Evolutionary conservation across 1,140 invertebrate genomes (phyloP).

Genomic region (Dendrolimus punctatus): DNA sequence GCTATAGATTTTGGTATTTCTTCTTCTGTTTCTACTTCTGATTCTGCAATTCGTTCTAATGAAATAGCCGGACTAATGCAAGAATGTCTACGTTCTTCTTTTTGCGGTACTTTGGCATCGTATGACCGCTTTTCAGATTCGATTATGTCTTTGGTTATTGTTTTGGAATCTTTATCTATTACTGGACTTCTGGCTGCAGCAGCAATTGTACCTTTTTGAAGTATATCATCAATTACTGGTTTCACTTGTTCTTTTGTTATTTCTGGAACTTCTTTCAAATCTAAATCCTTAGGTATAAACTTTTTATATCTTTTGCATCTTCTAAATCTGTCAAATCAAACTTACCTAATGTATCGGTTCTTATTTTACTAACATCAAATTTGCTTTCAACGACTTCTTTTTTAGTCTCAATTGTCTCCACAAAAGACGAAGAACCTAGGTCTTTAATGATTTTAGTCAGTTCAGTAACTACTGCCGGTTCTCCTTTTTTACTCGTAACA

Average conservation of each 20-base stretch:
- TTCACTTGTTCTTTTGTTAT: constrained; percentile 57
- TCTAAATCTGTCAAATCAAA: constrained; percentile 35
- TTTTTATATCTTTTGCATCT: constrained; percentile 23
- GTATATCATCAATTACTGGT: constrained; percentile 56
- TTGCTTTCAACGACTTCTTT: constrained; percentile 27
- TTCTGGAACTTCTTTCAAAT: constrained; percentile 32
- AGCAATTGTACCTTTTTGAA: constrained; percentile 51
- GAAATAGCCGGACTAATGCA: constrained; percentile 64
- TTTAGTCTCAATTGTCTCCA: constrained; percentile 21
- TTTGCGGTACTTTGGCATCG: constrained; percentile 56
- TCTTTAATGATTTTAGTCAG: constrained; percentile 16
- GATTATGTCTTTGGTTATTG: constrained; percentile 45
- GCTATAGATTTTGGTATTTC: constrained; percentile 26
- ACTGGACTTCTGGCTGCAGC: constrained; percentile 46
- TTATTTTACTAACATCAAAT: constrained; percentile 49
- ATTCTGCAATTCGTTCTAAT: constrained; percentile 61
- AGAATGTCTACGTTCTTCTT: constrained; percentile 61
- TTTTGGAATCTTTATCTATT: constrained; percentile 52
- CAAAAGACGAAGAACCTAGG: constrained; percentile 6
- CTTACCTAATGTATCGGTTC: constrained; percentile 49
- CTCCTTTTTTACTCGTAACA: constrained; percentile 14
- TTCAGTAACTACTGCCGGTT: constrained; percentile 25
- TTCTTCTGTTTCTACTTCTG: constrained; percentile 57
- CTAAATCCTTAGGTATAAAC: constrained; percentile 25
- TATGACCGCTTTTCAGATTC: constrained; percentile 60